A percentile compares a stretch with the other conserved stretches of the same genome.
Conservation (phyloP, 2,888 invertebrate species). For the Cantharis nigra region DNA sequence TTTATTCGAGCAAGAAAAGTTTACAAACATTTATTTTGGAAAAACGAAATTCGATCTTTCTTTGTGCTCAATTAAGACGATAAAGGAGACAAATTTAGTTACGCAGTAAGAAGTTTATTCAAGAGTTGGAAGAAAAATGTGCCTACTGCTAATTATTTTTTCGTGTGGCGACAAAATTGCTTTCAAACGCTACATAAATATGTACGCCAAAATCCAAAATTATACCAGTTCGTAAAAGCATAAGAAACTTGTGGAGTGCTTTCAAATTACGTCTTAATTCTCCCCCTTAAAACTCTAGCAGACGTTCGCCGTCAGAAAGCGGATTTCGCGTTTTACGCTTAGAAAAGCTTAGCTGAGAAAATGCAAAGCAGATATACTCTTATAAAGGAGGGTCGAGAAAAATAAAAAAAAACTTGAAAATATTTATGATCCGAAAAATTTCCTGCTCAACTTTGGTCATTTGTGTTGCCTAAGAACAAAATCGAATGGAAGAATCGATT, state of each 20-base stretch:
- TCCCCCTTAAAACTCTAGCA: conserved; percentile 21
- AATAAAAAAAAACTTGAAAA: conserved; percentile 18
- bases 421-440: background rate
- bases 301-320: conserved; percentile 34
- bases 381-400: conserved; percentile 21
- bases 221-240: background rate
- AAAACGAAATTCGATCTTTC: background rate
- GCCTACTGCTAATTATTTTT: background rate
- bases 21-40: background rate
- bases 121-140: background rate
- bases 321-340: conserved; percentile 43
- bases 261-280: conserved; percentile 26
- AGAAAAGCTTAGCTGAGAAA: conserved; percentile 37
- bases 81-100: background rate
- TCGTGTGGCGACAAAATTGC: conserved; percentile 16
- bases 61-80: background rate
- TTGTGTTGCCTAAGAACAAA: background rate
- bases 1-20: background rate
- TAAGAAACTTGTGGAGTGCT: conserved; percentile 10
- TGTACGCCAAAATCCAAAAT: background rate
- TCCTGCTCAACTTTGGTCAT: background rate
- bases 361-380: conserved; percentile 39
- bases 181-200: conserved; percentile 7
- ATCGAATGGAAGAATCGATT: background rate
- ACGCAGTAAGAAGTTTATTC: background rate